Conservation (phyloP, 2,888 invertebrate genomes). For the Sinohyriopsis cumingii region DNA sequence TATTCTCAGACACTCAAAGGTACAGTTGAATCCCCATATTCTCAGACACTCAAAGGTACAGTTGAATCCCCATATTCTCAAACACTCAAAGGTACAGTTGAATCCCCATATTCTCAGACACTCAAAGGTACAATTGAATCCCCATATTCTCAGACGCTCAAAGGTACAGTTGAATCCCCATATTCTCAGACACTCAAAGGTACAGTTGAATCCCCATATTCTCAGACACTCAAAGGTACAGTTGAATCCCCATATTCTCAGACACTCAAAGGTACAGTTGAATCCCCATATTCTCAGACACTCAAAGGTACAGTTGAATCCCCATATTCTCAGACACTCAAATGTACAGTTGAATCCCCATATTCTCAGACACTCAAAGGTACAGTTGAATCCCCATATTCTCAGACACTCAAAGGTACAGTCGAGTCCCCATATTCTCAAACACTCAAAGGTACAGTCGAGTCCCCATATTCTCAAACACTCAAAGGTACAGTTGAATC, state of each 20-base stretch:
- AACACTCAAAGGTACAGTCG: no score
- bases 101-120: slow-evolving; percentile 1
- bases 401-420: slow-evolving; percentile 41
- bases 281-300: slow-evolving; percentile 1
- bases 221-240: slow-evolving; percentile 41
- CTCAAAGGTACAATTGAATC: slow-evolving; percentile 39
- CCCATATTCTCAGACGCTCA: slow-evolving; percentile 13
- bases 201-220: slow-evolving; percentile 9
- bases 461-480: no score
- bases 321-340: slow-evolving; percentile 13
- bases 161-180: slow-evolving; percentile 33
- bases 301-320: slow-evolving; percentile 39
- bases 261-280: slow-evolving; percentile 41
- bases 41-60: no score
- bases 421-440: background rate
- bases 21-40: slow-evolving; percentile 9
- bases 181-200: slow-evolving; percentile 35
- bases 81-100: slow-evolving; percentile 41
- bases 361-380: slow-evolving; percentile 35
- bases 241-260: background rate
- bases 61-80: no score
- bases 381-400: slow-evolving; percentile 9
- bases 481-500: slow-evolving; percentile 39
- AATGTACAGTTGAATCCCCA: slow-evolving; percentile 33
- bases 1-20: slow-evolving; percentile 35